A percentile compares a stretch with the other conserved stretches of the same genome.
Evolutionary conservation across 2,797 vertebrate genomes (phyloP).

Genomic region (Sebastes steindachneri): DNA sequence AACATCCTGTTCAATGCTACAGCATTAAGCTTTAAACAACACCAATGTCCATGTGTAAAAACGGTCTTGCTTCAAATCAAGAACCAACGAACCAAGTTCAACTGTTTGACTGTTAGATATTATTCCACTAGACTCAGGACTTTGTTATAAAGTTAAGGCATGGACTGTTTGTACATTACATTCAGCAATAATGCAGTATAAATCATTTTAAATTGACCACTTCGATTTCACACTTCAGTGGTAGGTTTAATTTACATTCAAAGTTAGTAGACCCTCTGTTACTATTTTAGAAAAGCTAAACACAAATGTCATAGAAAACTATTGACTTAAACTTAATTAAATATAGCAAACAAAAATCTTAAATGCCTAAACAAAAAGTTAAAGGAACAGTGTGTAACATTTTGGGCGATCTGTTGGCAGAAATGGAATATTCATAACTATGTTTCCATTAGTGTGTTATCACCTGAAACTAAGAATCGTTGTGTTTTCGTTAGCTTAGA

Average conservation of each 20-base stretch:
- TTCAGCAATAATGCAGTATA: neutral
- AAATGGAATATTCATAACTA: too few species aligned
- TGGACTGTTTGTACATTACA: neutral
- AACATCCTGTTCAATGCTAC: neutral
- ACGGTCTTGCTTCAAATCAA: neutral
- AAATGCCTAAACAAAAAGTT: neutral
- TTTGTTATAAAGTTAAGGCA: neutral
- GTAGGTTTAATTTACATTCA: neutral
- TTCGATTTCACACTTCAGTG: neutral
- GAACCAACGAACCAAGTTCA: neutral
- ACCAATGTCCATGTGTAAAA: neutral
- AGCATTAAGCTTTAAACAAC: conserved; percentile 20
- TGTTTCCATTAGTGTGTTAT: too few species aligned
- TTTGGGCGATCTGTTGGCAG: too few species aligned
- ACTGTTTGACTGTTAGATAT: neutral
- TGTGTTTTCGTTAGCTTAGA: too few species aligned
- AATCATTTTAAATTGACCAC: neutral
- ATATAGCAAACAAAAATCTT: neutral
- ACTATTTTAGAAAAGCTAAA: neutral
- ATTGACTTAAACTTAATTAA: neutral
- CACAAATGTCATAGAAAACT: too few species aligned
- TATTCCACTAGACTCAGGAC: neutral
- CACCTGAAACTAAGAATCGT: too few species aligned
- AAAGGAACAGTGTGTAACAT: too few species aligned
- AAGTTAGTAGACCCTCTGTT: neutral